Percentiles rank a stretch among this genome's conserved stretches.
Evolutionary conservation across 2,888 invertebrate genomes (phyloP).

Genomic region (Nomada goodeniana): DNA sequence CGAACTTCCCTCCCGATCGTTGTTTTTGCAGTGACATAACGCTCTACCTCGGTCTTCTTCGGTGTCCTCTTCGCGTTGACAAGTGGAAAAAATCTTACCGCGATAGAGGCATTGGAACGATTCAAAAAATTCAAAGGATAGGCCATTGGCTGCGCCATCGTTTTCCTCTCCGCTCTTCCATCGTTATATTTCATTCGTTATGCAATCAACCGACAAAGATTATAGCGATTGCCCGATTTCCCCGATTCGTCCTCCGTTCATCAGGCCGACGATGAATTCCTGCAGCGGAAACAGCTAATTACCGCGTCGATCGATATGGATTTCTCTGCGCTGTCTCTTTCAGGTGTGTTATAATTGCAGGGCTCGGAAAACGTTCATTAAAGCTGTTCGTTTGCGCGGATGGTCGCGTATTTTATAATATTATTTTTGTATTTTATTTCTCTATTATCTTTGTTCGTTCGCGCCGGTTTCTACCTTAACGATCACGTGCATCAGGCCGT

Average conservation of each 20-base stretch:
- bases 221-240: slow-evolving; percentile 42
- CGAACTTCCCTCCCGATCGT: slow-evolving; percentile 39
- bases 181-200: slow-evolving; percentile 27
- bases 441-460: background rate
- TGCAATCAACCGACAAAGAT: slow-evolving; percentile 30
- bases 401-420: background rate
- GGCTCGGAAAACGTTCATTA: slow-evolving; percentile 44
- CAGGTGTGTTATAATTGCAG: slow-evolving; percentile 29
- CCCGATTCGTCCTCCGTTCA: slow-evolving; percentile 39
- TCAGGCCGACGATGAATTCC: slow-evolving; percentile 13
- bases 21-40: slow-evolving; percentile 49
- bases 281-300: slow-evolving; percentile 42
- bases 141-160: background rate
- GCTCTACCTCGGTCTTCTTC: background rate
- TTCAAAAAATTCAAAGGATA: slow-evolving; percentile 7
- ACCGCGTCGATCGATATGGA: slow-evolving; percentile 38
- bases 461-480: too few species aligned
- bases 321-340: slow-evolving; percentile 29
- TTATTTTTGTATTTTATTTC: background rate
- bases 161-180: background rate
- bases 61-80: slow-evolving; percentile 5
- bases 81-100: slow-evolving; percentile 3
- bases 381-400: slow-evolving; percentile 4
- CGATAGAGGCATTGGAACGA: background rate
- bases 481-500: too few species aligned